Conservation (phyloP, 1,140 invertebrate genomes). For the Pachypsylla venusta region DNA sequence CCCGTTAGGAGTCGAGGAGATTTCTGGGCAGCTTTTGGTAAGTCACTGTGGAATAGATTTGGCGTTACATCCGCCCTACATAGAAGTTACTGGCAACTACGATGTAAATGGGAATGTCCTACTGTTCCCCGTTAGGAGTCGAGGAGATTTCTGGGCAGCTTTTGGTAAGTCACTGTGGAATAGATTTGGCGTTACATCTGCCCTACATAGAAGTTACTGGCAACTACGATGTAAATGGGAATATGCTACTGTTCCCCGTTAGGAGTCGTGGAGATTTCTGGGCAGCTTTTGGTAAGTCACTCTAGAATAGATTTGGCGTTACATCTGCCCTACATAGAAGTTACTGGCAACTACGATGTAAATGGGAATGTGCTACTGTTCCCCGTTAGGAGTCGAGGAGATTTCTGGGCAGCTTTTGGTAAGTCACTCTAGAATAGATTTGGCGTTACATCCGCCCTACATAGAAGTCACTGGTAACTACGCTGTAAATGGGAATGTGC, state of each 20-base stretch:
- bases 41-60: conserved; percentile 29
- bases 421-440: conserved; percentile 49
- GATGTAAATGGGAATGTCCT: conserved; percentile 57
- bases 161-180: conserved; percentile 51
- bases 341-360: conserved; percentile 54
- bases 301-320: conserved; percentile 43
- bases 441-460: conserved; percentile 38
- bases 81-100: conserved; percentile 53
- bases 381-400: conserved; percentile 53
- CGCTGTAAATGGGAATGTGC: conserved; percentile 53
- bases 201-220: conserved; percentile 54
- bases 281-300: conserved; percentile 51
- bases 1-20: conserved; percentile 57
- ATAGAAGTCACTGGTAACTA: conserved; percentile 55
- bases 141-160: conserved; percentile 58
- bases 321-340: conserved; percentile 47
- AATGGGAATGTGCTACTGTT: conserved; percentile 56
- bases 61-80: conserved; percentile 46
- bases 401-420: conserved; percentile 64
- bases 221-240: conserved; percentile 53
- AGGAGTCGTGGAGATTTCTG: conserved; percentile 58
- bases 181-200: conserved; percentile 39
- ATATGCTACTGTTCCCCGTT: conserved; percentile 57
- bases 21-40: conserved; percentile 61
- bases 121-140: conserved; percentile 53